Base-by-base conservation (phyloP, 2,888 invertebrate genomes). In the Tetragnatha montana region DNA sequence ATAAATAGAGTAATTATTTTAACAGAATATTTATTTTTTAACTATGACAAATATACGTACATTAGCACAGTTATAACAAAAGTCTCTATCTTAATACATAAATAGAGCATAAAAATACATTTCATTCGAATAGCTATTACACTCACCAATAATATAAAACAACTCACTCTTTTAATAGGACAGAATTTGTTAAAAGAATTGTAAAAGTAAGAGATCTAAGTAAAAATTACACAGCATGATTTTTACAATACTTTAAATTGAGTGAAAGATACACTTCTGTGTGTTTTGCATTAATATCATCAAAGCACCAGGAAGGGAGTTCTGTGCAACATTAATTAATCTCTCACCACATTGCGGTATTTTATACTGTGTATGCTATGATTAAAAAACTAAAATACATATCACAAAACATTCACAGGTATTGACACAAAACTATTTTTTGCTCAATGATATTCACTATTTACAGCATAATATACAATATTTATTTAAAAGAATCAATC, bases 11-110 rank as follows among this genome's bases (percentile, higher is more conserved):
- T 4, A 8, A 60, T 69, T 89, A 81, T 89, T 71, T 80, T 81
- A 89, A 85, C 85, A 89, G 89, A 89, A 89, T 89, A 89, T 89
- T 89, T 89, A 89, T 89, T 89, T 21, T 80, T 60, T 89, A 85
- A 89, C 89, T 89, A 89, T 89, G 85, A 88, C 81, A 89, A 89
- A 89, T 69, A 81, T 89, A 85, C 70, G 85, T 81, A 81, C 81
- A 89, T 74, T 78, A 80, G 82, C 84, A 85, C 78, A 85, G 80
- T 79, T 79, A 73, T 80, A 68, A 80, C 74, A 83, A 80, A 88
- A 79, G 49, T 74, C 47, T 69, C 74, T 84, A 89, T 85, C 78
- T 88, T 60, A 83, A 82, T 88, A 88, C 88, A 88, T 84, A 84
- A 88, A 88, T 88, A 88, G 84, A 76, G 79, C 89, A 81, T 75